A percentile compares a stretch with the other conserved stretches of the same genome.
phyloP scores from a whole-genome alignment of 2,888 invertebrate species.

The Magallana nippona region DNA sequence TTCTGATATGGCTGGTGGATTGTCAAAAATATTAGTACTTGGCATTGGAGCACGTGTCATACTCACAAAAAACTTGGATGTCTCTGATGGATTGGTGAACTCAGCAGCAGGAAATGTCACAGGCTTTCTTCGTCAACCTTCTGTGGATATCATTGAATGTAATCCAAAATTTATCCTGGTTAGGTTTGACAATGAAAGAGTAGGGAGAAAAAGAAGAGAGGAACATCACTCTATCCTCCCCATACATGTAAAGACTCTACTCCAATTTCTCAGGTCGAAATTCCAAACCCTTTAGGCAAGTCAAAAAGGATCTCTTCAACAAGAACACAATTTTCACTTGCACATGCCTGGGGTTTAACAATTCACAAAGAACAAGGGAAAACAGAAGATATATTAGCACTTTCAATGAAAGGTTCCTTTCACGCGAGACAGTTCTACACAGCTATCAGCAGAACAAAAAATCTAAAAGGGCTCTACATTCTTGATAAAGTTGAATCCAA shows the following conservation, averaged over 20 bases:
- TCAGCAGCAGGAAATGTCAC: conserved; percentile 38
- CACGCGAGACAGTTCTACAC: conserved; percentile 30
- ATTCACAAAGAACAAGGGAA: conserved; percentile 46
- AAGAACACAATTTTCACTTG: conserved; percentile 6
- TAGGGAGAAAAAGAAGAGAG: conserved; percentile 34
- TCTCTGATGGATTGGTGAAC: conserved; percentile 41
- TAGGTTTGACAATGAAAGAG: conserved; percentile 39
- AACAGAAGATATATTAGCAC: conserved; percentile 37
- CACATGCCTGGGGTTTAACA: conserved; percentile 39
- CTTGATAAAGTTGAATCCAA: not conserved
- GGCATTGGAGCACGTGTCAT: conserved; percentile 32
- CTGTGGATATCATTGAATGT: conserved; percentile 12
- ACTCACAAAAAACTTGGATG: conserved; percentile 42
- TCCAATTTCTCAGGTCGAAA: conserved; percentile 38
- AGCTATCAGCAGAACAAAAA: conserved; percentile 34
- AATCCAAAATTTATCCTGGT: conserved; percentile 39
- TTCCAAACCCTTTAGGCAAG: conserved; percentile 26
- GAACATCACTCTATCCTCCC: conserved; percentile 18
- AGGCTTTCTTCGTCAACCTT: conserved; percentile 9
- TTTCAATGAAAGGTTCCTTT: conserved; percentile 38
- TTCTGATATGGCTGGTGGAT: conserved; percentile 10
- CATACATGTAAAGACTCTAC: conserved; percentile 32
- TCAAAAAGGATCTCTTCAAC: too few relatives aligned
- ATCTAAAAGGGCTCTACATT: conserved; percentile 15
- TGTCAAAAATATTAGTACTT: not conserved